phyloP scores from a whole-genome alignment of 2,888 invertebrate genomes.

The Orchesellides sinensis region DNA sequence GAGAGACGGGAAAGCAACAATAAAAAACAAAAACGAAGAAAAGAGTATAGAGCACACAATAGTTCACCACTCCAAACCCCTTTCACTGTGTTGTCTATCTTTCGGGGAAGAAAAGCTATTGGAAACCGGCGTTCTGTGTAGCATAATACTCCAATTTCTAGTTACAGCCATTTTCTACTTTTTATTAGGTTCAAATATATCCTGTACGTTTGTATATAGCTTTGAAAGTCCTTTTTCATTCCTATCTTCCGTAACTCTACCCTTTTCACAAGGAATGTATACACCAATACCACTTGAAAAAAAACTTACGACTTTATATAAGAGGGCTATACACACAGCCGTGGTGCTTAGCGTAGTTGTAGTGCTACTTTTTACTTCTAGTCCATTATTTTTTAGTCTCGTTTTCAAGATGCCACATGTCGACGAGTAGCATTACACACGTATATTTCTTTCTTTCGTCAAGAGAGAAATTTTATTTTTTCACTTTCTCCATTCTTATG shows the following conservation, averaged over 20 bases:
- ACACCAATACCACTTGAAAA: conserved; percentile 54
- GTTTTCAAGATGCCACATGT: conserved; percentile 46
- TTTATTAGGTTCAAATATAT: neutral
- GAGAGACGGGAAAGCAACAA: conserved; percentile 18
- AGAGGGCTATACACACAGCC: neutral
- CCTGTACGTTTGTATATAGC: neutral
- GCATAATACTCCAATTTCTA: conserved; percentile 10
- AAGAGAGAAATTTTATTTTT: conserved; percentile 22
- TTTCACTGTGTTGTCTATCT: neutral
- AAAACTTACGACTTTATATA: too few species aligned
- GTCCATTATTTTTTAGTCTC: conserved; percentile 47
- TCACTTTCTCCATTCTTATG: conserved; percentile 11
- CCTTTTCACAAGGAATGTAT: conserved; percentile 54
- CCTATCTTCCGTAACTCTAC: conserved; percentile 13
- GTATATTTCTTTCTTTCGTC: conserved; percentile 33
- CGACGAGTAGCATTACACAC: conserved; percentile 34
- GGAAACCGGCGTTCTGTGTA: neutral
- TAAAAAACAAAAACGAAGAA: conserved; percentile 26
- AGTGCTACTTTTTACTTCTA: conserved; percentile 32
- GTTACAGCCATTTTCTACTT: conserved; percentile 8
- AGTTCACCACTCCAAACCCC: neutral
- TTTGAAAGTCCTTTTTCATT: conserved; percentile 46
- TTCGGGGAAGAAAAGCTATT: neutral
- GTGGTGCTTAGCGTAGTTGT: neutral
- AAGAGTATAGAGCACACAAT: neutral